Conservation (phyloP, 2,888 invertebrate species). For the Caenorhabditis sp. region DNA sequence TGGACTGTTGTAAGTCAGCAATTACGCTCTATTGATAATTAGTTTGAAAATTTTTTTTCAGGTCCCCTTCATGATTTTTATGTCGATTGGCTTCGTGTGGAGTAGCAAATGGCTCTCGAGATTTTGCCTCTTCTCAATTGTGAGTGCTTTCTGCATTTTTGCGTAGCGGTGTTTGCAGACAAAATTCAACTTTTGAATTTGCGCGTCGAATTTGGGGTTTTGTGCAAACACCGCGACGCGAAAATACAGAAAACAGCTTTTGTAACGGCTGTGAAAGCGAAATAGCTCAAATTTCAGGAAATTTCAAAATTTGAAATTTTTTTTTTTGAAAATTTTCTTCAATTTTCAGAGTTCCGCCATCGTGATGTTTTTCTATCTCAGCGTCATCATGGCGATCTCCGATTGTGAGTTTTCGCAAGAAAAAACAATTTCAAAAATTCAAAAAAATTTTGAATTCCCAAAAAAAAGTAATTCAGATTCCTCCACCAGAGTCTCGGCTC, state of each 20-base stretch:
- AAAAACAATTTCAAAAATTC: too few species aligned
- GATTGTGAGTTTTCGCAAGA: not conserved
- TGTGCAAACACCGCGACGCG: too few species aligned
- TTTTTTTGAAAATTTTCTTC: not conserved
- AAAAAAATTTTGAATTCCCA: too few species aligned
- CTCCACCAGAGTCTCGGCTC: not conserved
- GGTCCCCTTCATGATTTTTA: not conserved
- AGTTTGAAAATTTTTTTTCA: not conserved
- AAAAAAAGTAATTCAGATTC: slow-evolving; percentile 11
- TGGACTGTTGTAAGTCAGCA: not conserved
- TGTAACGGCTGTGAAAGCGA: too few species aligned
- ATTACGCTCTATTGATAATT: too few species aligned
- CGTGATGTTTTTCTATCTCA: not conserved
- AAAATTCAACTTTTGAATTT: too few species aligned
- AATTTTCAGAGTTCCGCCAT: not conserved
- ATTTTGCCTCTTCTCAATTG: not conserved
- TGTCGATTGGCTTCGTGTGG: not conserved
- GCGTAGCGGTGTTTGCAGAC: too few species aligned
- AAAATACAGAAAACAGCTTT: too few species aligned
- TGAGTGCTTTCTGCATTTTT: not conserved
- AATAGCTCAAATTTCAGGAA: not conserved
- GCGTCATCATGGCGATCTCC: not conserved
- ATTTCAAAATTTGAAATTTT: not conserved
- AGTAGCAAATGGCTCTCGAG: not conserved
- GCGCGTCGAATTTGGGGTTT: too few species aligned